Percentiles rank a stretch among this genome's conserved stretches.
These are phyloP conservation scores for Scaptomyza parva DNA, from an alignment of 2,888 invertebrate species.

Conservation along the genomic window DNA sequence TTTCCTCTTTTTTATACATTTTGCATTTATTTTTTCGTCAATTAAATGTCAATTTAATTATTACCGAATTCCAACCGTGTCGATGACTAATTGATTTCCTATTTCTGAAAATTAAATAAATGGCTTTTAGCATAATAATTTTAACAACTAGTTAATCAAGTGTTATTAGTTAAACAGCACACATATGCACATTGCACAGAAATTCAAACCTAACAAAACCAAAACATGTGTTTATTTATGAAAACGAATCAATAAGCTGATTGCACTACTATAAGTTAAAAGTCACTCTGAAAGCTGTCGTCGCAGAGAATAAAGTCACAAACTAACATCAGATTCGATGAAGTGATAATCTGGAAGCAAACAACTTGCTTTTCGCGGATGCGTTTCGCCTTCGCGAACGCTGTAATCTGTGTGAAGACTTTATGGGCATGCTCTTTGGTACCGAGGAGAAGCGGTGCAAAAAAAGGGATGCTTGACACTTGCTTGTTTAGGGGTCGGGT, in stretches of 20 bases:
- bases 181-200: neutral
- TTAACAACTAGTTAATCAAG: neutral
- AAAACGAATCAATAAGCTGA: neutral
- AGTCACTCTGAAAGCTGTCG: conserved; percentile 14
- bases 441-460: conserved; percentile 1
- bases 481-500: conserved; percentile 53
- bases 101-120: neutral
- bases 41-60: neutral
- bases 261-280: neutral
- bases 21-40: neutral
- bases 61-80: neutral
- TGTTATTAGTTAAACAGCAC: neutral
- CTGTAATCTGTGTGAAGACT: conserved; percentile 43
- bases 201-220: neutral
- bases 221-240: neutral
- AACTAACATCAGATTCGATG: conserved; percentile 48
- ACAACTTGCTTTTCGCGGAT: conserved; percentile 44
- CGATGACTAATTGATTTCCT: neutral
- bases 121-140: neutral
- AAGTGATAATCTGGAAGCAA: conserved; percentile 68
- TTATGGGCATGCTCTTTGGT: conserved; percentile 30
- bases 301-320: conserved; percentile 14
- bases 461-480: neutral
- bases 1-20: neutral
- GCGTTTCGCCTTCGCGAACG: conserved; percentile 35